Base-by-base conservation (phyloP, 2,888 invertebrate genomes). In the Synanthedon formicaeformis region DNA sequence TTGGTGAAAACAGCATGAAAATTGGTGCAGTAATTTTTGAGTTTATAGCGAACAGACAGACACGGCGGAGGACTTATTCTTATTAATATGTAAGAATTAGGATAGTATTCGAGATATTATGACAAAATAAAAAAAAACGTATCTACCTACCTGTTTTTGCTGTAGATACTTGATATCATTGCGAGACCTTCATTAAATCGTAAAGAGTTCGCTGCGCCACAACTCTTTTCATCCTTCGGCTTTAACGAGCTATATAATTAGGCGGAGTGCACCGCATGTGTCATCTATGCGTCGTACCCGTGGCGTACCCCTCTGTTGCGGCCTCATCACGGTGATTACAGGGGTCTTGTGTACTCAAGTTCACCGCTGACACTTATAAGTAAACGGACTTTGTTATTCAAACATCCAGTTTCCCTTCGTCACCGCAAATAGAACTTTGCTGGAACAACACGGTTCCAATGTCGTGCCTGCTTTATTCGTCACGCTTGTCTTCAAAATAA, bases 231-330 rank as follows among this genome's bases (percentile, higher is more conserved):
- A 14, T 45, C 45, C n/a, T 45, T 45, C n/a, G 5, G 45, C 45
- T n/a, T 45, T 45, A 45, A 45, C 45, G 45, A 13, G 65, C 67
- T 65, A 70, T 67, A 69, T 73, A 73, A 75, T 75, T 73, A 75
- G 66, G 64, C 61, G 62, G 65, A 75, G 72, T 75, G 76, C 72
- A 70, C 65, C 34, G 34, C 45, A 68, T 66, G 65, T 69, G 69
- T 67, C 58, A 58, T 52, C 58, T 62, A 61, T 58, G 61, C 57
- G 55, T 54, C 57, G 56, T 34, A 34, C 34, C 34, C 34, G 61
- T 56, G 55, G 55, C 57, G 56, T 34, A 34, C 34, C 34, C 34
- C 58, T 54, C 55, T 57, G 58, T 60, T 60, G 64, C 57, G 62
- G 60, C 60, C 62, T 62, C 65, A 66, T 67, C 65, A 62, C 56